These are phyloP conservation scores for Benitochromis conjunctus DNA, from an alignment of 2,113 vertebrate genomes.

Conservation along the genomic window DNA sequence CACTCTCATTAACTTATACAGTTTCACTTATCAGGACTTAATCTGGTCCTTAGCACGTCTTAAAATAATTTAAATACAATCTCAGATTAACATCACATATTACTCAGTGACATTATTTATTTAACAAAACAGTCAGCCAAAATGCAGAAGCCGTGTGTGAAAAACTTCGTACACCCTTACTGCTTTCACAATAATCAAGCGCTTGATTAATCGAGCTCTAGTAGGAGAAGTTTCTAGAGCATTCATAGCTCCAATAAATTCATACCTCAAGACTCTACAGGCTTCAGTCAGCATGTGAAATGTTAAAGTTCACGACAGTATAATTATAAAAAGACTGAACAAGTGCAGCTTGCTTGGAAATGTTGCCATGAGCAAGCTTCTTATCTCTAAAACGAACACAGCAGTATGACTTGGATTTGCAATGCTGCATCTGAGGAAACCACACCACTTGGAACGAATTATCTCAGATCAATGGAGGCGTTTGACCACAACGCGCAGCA, in stretches of 20 bases:
- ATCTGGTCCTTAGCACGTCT: neutral
- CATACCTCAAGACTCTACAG: neutral
- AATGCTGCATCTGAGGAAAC: neutral
- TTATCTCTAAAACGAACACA: neutral
- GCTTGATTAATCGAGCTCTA: no score
- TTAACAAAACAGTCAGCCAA: neutral
- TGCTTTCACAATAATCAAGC: neutral
- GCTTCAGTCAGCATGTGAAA: neutral
- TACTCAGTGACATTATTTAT: neutral
- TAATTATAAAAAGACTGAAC: neutral
- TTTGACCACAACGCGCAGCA: neutral
- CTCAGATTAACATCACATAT: neutral
- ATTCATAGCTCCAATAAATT: neutral
- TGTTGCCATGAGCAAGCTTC: neutral
- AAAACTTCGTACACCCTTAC: neutral
- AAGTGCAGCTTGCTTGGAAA: neutral
- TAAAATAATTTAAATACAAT: neutral
- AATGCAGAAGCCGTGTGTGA: neutral
- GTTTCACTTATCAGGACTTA: neutral
- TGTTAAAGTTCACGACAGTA: neutral
- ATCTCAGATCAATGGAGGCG: neutral
- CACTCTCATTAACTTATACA: neutral
- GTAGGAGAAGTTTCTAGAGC: neutral
- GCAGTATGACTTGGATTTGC: neutral
- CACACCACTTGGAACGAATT: neutral